phyloP scores from a whole-genome alignment of 2,888 invertebrate species.

The Clostera curtula region DNA sequence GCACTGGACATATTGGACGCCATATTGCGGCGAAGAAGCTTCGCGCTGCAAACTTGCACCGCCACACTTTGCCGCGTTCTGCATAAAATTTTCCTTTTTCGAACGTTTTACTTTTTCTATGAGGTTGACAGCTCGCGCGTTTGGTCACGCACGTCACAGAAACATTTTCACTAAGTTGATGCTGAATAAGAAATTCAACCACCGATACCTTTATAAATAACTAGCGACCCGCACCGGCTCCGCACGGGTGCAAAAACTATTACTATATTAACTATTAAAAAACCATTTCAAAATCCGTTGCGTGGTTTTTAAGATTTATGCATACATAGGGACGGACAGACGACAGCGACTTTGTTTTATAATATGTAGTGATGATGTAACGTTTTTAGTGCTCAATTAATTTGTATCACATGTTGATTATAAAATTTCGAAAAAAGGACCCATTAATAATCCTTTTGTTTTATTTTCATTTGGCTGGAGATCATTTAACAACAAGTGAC shows the following conservation, averaged over 20 bases:
- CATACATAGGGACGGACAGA: too few relatives aligned
- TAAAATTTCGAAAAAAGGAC: too few relatives aligned
- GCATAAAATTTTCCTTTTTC: slow-evolving; percentile 52
- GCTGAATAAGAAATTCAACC: slow-evolving; percentile 17
- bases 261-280: too few relatives aligned
- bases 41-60: slow-evolving; percentile 60
- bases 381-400: too few relatives aligned
- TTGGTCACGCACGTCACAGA: slow-evolving; percentile 31
- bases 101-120: slow-evolving; percentile 25
- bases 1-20: slow-evolving; percentile 54
- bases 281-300: too few relatives aligned
- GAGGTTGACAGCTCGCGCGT: slow-evolving; percentile 25
- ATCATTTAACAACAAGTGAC: too few relatives aligned
- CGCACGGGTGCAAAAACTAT: too few relatives aligned
- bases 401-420: too few relatives aligned
- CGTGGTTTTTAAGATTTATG: too few relatives aligned
- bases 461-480: too few relatives aligned
- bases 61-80: slow-evolving; percentile 44
- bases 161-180: slow-evolving; percentile 44
- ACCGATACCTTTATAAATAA: slow-evolving; percentile 3
- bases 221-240: too few relatives aligned
- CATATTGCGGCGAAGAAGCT: slow-evolving; percentile 48
- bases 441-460: too few relatives aligned
- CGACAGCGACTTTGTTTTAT: background rate
- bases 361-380: background rate